phyloP scores from a whole-genome alignment of 2,797 vertebrate genomes.

The Buceros bicornis region DNA sequence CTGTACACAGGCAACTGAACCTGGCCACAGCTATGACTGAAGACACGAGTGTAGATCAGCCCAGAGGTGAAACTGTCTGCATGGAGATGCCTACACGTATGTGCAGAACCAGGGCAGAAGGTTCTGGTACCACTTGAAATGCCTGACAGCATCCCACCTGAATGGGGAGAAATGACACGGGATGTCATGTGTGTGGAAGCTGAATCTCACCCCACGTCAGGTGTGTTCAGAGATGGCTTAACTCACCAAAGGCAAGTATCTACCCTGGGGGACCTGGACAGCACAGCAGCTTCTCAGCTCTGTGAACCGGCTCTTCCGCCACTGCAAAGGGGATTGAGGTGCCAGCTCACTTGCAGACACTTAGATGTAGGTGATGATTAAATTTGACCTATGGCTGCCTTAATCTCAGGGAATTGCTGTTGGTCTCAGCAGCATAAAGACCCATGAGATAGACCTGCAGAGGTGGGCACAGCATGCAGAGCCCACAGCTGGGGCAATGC shows the following conservation, averaged over 20 bases:
- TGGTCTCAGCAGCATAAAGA: background rate
- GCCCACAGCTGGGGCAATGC: background rate
- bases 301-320: background rate
- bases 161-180: background rate
- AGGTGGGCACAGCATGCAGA: background rate
- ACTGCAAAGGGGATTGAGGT: background rate
- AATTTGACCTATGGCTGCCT: background rate
- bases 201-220: background rate
- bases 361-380: background rate
- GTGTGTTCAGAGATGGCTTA: background rate
- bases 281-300: background rate
- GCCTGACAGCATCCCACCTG: background rate
- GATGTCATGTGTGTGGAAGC: background rate
- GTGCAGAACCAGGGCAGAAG: background rate
- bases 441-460: background rate
- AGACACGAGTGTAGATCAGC: rapidly evolving
- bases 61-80: background rate
- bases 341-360: background rate
- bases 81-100: background rate
- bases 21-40: background rate
- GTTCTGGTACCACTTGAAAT: background rate
- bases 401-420: background rate
- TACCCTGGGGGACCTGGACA: background rate
- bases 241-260: background rate
- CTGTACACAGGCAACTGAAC: rapidly evolving